phyloP scores from a whole-genome alignment of 2,797 vertebrate genomes.

The Hypotaenidia philippensis region DNA sequence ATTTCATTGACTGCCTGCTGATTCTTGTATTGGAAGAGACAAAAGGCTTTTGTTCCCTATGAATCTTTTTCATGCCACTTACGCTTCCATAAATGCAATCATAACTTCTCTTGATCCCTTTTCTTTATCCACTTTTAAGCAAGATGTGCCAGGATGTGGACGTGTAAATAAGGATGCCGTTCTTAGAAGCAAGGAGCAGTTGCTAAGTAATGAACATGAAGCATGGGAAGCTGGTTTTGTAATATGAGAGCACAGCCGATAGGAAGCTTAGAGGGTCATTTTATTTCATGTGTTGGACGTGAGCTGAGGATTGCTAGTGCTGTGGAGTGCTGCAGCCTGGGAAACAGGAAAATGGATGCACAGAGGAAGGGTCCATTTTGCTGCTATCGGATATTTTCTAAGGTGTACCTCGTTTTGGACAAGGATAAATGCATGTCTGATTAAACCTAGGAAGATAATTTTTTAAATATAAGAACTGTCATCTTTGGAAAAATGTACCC shows the following conservation, averaged over 20 bases:
- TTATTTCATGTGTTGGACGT: not conserved
- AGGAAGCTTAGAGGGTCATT: slow-evolving; percentile 12
- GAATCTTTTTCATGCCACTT: not conserved
- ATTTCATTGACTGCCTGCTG: not conserved
- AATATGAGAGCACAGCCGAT: not conserved
- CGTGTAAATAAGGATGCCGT: not conserved
- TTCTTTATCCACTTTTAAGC: slow-evolving; percentile 1
- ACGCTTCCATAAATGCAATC: not conserved
- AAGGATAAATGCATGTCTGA: not conserved
- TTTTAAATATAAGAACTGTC: not conserved
- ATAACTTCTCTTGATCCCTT: not conserved
- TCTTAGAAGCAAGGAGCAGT: slow-evolving; percentile 10
- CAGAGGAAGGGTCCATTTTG: not conserved
- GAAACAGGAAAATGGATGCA: not conserved
- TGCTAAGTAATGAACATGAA: slow-evolving; percentile 29
- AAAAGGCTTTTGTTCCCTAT: not conserved
- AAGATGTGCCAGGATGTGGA: not conserved
- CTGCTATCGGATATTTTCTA: not conserved
- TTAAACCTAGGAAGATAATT: not conserved
- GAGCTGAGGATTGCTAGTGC: not conserved
- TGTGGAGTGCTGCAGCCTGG: not conserved
- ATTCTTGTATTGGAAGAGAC: not conserved
- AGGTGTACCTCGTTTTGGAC: not conserved
- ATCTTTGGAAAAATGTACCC: not conserved
- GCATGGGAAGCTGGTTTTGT: not conserved